Percentiles rank a stretch among this genome's conserved stretches.
Evolutionary conservation across 2,113 vertebrate genomes (phyloP).

Genomic region (Tetrax tetrax): DNA sequence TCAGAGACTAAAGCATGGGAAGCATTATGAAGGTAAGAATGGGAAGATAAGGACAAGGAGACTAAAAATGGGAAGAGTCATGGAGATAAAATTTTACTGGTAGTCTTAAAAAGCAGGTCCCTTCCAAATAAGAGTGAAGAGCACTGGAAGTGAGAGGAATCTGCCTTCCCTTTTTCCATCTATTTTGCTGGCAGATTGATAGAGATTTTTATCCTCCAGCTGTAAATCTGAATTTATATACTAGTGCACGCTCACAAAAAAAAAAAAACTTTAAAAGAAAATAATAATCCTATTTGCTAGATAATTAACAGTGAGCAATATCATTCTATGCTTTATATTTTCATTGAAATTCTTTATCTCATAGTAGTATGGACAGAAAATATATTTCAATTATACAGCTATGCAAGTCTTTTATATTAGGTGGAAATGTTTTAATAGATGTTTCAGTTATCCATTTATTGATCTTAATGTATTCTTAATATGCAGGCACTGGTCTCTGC

Average conservation of each 20-base stretch:
- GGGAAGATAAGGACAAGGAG: background rate
- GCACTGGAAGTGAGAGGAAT: background rate
- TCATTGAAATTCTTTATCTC: conserved; percentile 47
- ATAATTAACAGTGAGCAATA: conserved; percentile 41
- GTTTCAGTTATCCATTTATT: conserved; percentile 66
- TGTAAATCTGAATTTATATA: background rate
- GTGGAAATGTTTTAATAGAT: conserved; percentile 42
- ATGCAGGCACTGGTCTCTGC: background rate
- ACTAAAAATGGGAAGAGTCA: background rate
- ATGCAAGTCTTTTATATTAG: conserved; percentile 46
- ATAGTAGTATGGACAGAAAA: conserved; percentile 16
- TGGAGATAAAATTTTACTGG: background rate
- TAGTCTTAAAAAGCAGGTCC: background rate
- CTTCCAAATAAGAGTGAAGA: background rate
- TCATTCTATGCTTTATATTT: conserved; percentile 20
- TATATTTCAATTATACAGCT: conserved; percentile 56
- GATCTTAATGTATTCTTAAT: conserved; percentile 68
- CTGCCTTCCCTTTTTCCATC: background rate
- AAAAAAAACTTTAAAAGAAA: conserved; percentile 35
- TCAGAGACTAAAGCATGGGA: background rate
- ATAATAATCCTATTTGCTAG: conserved; percentile 46
- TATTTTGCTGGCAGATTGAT: background rate
- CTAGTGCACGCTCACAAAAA: background rate
- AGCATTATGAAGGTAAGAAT: background rate
- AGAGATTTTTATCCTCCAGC: background rate